Evolutionary conservation across 2,797 vertebrate species (phyloP), one percentile per base, ranked within the genome.

Genomic region (Hydrocynus forskahlii): DNA sequence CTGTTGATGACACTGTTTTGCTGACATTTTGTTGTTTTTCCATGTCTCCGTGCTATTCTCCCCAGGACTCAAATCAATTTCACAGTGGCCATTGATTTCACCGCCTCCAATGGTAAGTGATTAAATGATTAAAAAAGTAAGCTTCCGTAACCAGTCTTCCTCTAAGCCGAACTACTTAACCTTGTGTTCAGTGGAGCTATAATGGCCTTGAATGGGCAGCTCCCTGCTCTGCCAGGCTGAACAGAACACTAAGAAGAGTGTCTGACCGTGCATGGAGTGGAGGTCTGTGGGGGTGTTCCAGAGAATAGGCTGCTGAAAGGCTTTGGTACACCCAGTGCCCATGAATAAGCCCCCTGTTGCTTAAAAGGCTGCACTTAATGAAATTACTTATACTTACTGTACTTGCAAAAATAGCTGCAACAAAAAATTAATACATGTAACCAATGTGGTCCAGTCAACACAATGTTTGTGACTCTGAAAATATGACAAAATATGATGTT

Each of bases 71-170:
- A 99, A 91, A 97, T 99, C 93, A 97, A 97, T 94, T 99, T 99
- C 92, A 99, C 97, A 0, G 97, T 99, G 89, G 97, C 97, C 91
- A 99, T 99, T 0, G 97, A 99, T 92, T 99, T 99, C 93, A 99
- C 97, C 0, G 97, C 97, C 2, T 99, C 97, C 89, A 99, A 99
- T 73, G 97, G 97, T 98, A 94, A 96, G 96, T 94, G 86, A 90
- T 91, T 82, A 81, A 76, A 23, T 66, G 43, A 52, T 60, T 57
- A 14, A 38, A 29, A 7, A 48, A 54, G 16, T 80, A 70, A 81
- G 54, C 16, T 19, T 40, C 68, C 48, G 67, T 71, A 73, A 50
- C 62, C 25, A 52, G 21, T 29, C 25, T 64, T 17, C 62, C 54
- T 52, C 23, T 72, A 25, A 45, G 50, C 59, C 38, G n/a, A 50